phyloP scores from a whole-genome alignment of 2,888 invertebrate genomes.

The Junonia oenone region DNA sequence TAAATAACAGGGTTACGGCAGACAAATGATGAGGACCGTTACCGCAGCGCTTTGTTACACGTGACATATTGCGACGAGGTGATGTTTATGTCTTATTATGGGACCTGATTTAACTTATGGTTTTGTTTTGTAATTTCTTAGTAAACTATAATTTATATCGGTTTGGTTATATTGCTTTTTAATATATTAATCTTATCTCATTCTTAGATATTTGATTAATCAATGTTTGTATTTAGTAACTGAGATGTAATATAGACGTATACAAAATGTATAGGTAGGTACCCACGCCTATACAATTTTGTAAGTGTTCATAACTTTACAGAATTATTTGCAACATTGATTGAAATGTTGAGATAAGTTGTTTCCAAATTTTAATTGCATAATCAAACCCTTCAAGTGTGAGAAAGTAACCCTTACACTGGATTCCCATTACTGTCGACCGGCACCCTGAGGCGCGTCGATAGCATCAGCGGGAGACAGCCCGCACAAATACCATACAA shows the following conservation, averaged over 20 bases:
- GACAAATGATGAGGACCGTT: conserved; percentile 75
- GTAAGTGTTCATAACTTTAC: no score
- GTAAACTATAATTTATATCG: conserved; percentile 11
- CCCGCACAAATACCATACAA: conserved; percentile 79
- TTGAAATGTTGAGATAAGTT: conserved; percentile 8
- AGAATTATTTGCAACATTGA: background rate
- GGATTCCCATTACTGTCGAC: conserved; percentile 55
- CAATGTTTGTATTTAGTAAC: no score
- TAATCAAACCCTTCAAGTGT: conserved; percentile 58
- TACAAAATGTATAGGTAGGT: no score
- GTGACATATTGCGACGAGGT: conserved; percentile 71
- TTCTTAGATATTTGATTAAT: no score
- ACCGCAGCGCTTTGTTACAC: conserved; percentile 68
- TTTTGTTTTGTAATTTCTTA: conserved; percentile 29
- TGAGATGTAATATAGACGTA: no score
- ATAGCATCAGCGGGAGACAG: conserved; percentile 75
- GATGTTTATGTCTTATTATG: conserved; percentile 78
- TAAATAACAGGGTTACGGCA: conserved; percentile 71
- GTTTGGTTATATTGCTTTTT: background rate
- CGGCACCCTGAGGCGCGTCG: conserved; percentile 64
- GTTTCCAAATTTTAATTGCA: conserved; percentile 31
- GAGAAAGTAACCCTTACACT: conserved; percentile 64
- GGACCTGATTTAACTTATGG: conserved; percentile 52
- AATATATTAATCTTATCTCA: no score
- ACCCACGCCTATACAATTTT: no score